Conservation (phyloP, 2,797 vertebrate genomes). For the Ispidina lecontei region DNA sequence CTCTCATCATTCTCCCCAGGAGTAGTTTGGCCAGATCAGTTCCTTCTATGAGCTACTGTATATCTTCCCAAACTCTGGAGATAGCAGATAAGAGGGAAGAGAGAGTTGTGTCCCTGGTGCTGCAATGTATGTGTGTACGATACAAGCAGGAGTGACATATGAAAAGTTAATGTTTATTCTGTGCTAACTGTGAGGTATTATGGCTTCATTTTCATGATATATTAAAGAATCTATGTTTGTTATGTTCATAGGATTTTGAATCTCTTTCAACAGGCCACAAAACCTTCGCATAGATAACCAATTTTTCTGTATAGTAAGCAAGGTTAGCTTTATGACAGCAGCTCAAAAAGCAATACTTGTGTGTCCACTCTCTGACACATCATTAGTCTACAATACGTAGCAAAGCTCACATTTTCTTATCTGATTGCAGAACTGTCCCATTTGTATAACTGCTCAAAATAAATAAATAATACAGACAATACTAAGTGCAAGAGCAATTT, state of each 20-base stretch:
- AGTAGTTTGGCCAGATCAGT: not conserved
- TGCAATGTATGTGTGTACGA: not conserved
- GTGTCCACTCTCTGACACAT: not conserved
- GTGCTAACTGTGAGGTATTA: not conserved
- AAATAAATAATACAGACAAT: constrained; percentile 62
- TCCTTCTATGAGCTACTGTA: not conserved
- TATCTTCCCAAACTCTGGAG: not conserved
- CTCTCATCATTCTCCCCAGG: not conserved
- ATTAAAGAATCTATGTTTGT: not conserved
- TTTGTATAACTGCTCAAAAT: constrained; percentile 50
- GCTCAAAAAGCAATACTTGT: not conserved
- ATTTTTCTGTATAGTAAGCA: not conserved
- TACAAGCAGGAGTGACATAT: not conserved
- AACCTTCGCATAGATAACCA: not conserved
- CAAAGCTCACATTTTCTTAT: constrained; percentile 43
- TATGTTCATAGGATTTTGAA: not conserved
- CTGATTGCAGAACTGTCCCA: constrained; percentile 29
- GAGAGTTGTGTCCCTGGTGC: rapidly evolving
- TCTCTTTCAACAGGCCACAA: not conserved
- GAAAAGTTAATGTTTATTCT: not conserved
- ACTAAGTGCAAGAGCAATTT: constrained; percentile 21
- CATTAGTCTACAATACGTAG: constrained; percentile 27
- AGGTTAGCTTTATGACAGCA: constrained; percentile 1
- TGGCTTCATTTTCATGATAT: not conserved
- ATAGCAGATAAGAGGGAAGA: not conserved